Evolutionary conservation across 2,888 invertebrate species (phyloP).

Genomic region (Ditula angustiorana): DNA sequence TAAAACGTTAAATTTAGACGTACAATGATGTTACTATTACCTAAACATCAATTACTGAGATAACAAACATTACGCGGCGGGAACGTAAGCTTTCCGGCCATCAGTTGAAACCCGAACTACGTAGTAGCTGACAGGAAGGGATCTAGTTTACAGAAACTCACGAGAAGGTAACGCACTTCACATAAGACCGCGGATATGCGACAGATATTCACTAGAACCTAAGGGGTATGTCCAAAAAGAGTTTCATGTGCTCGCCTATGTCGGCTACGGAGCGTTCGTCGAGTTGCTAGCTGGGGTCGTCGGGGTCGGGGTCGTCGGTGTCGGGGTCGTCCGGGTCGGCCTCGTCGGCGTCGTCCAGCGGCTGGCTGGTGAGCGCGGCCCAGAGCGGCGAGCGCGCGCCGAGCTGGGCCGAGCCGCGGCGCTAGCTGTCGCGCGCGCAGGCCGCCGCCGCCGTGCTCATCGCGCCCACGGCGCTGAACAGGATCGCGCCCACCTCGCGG

Average conservation of each 20-base stretch:
- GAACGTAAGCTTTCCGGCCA: conserved; percentile 4
- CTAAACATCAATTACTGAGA: background rate
- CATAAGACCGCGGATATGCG: conserved; percentile 19
- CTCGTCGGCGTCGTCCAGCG: conserved; percentile 72
- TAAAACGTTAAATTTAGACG: background rate
- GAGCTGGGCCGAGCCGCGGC: conserved; percentile 78
- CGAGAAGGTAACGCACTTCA: conserved; percentile 1
- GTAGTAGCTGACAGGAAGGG: background rate
- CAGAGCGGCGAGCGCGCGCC: conserved; percentile 89
- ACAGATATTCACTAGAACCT: conserved; percentile 70
- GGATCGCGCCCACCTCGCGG: conserved; percentile 76
- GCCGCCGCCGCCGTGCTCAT: conserved; percentile 66
- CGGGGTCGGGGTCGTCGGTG: conserved; percentile 28
- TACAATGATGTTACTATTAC: conserved; percentile 2
- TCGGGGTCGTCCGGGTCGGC: conserved; percentile 56
- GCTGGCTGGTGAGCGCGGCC: conserved; percentile 92
- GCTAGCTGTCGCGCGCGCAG: conserved; percentile 86
- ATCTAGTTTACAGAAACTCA: background rate
- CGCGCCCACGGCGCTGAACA: conserved; percentile 71
- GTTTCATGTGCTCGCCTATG: conserved; percentile 83
- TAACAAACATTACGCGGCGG: background rate
- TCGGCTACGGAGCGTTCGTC: conserved; percentile 84
- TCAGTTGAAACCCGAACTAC: conserved; percentile 26
- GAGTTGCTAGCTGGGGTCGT: conserved; percentile 83
- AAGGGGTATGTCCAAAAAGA: conserved; percentile 86